Evolutionary conservation across 23 tunicate genomes (phyloP), one percentile per base, ranked within the genome.

Genomic region (Ascidia mentula): DNA sequence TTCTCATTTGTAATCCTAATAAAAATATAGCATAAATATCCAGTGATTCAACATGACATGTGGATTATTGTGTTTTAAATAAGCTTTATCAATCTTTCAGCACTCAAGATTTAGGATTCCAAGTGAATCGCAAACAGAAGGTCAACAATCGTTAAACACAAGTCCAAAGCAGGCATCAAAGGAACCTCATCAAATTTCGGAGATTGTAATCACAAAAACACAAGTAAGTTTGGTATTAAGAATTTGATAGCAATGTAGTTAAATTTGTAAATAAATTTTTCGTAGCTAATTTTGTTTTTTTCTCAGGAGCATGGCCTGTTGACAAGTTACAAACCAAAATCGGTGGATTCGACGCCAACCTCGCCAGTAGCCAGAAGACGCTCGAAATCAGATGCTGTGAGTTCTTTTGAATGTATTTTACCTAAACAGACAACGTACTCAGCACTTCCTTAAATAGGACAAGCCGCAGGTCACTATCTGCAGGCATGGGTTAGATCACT

Each of bases 61-160:
- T n/a, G n/a, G n/a, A n/a, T n/a, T n/a, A n/a, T n/a, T n/a, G n/a
- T n/a, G n/a, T n/a, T n/a, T n/a, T n/a, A n/a, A n/a, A n/a, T n/a
- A n/a, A n/a, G n/a, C n/a, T n/a, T n/a, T n/a, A n/a, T n/a, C n/a
- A n/a, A n/a, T n/a, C 53, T 9, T 15, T 9, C 15, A 42, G 65
- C 65, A 53, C 24, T 53, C 65, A 53, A 53, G 65, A 53, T 53
- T 53, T 53, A 26, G 65, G 7, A 53, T 53, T 53, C 65, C 65
- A 53, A 53, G 65, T 28, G 65, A 53, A 26, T 28, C 65, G 65
- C 65, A 53, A 9, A 53, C 65, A 53, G 65, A 53, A 9, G 65
- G 28, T n/a, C n/a, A n/a, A 53, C 12, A 26, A 9, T 20, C 65
- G 13, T 5, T 28, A 53, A 6, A 28, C 24, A 28, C 22, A 53